These are phyloP conservation scores for Anolis sagrei DNA, from an alignment of 2,113 vertebrate genomes.

Conservation along the genomic window DNA sequence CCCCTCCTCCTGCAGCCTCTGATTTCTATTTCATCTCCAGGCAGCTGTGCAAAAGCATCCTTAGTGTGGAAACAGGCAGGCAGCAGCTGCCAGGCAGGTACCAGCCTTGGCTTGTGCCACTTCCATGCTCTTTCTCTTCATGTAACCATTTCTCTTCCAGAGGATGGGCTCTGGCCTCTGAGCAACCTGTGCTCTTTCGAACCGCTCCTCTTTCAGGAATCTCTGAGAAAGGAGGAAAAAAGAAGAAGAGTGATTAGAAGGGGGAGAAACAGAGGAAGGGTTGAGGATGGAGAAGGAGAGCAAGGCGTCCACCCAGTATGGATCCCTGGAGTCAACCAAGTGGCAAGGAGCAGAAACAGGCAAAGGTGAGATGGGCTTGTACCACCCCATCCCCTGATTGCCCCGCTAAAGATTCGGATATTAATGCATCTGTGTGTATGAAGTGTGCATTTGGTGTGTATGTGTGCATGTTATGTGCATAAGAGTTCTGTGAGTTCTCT, in stretches of 20 bases:
- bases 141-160: background rate
- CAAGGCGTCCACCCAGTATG: conserved; percentile 74
- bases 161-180: background rate
- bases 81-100: background rate
- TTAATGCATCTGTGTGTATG: background rate
- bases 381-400: no score
- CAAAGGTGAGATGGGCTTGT: conserved; percentile 73
- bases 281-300: conserved; percentile 77
- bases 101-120: background rate
- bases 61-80: background rate
- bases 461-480: background rate
- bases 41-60: conserved; percentile 26
- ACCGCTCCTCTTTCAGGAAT: conserved; percentile 14
- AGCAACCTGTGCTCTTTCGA: background rate
- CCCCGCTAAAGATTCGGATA: background rate
- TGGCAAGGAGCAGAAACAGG: conserved; percentile 69
- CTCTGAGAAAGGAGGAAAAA: background rate
- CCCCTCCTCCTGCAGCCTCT: background rate
- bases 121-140: background rate
- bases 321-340: conserved; percentile 80
- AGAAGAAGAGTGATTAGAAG: background rate
- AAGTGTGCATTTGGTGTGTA: no score
- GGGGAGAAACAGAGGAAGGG: background rate
- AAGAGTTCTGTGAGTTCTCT: no score
- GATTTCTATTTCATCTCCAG: background rate